Conservation (phyloP, 2,888 invertebrate genomes). For the Ochlodes sylvanus region DNA sequence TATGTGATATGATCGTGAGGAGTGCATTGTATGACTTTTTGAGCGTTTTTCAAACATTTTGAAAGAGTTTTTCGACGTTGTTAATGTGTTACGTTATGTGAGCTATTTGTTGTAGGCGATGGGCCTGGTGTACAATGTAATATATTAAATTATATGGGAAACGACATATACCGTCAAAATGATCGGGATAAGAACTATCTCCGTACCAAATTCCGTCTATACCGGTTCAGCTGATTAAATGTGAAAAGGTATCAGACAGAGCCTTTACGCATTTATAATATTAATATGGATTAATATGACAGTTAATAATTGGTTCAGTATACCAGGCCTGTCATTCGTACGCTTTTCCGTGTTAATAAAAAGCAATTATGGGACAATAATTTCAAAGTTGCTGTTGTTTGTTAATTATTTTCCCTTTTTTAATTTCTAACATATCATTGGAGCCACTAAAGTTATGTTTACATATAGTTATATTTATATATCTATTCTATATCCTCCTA, state of each 20-base stretch:
- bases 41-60: constrained; percentile 62
- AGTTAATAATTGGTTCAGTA: not conserved
- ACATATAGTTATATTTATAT: too few species aligned
- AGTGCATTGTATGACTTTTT: constrained; percentile 52
- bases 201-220: too few species aligned
- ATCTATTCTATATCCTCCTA: too few species aligned
- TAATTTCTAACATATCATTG: not conserved
- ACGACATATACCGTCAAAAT: too few species aligned
- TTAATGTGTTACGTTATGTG: constrained; percentile 51
- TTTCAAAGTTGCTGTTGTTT: constrained; percentile 51
- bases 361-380: constrained; percentile 78
- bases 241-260: too few species aligned
- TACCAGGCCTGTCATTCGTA: constrained; percentile 13
- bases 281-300: too few species aligned
- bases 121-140: constrained; percentile 27
- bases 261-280: too few species aligned
- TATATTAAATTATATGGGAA: too few species aligned
- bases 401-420: constrained; percentile 15
- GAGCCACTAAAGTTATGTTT: constrained; percentile 1
- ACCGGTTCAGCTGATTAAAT: too few species aligned
- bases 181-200: too few species aligned
- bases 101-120: constrained; percentile 29
- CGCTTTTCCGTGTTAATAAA: constrained; percentile 45
- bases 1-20: constrained; percentile 27
- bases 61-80: constrained; percentile 62